Evolutionary conservation across 2,113 vertebrate genomes (phyloP).

Genomic region (Lota lota): DNA sequence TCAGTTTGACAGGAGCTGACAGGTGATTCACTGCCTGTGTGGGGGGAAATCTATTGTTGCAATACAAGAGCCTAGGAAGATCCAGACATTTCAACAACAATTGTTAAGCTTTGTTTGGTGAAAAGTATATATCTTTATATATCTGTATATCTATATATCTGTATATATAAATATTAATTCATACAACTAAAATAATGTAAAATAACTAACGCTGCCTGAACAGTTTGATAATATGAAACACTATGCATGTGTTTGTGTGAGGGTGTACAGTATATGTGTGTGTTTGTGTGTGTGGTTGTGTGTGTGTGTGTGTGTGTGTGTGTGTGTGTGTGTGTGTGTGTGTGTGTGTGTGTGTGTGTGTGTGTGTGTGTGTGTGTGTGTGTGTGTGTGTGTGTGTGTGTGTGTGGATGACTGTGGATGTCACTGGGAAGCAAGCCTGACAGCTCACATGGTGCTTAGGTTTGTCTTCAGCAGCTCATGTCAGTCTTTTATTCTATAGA

Average conservation of each 20-base stretch:
- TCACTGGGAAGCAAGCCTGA: constrained; percentile 48
- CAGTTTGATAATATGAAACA: too few species aligned
- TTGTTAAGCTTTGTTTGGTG: too few species aligned
- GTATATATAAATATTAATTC: neutral
- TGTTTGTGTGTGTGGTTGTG: neutral
- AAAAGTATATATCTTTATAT: too few species aligned
- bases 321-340: constrained; percentile 5
- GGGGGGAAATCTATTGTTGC: too few species aligned
- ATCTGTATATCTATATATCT: neutral
- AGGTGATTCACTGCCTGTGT: too few species aligned
- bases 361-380: constrained; percentile 2
- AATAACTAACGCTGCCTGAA: too few species aligned
- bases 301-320: constrained; percentile 10
- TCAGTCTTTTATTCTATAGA: constrained; percentile 54
- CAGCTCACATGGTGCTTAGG: constrained; percentile 49
- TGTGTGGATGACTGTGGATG: neutral
- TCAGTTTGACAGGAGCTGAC: too few species aligned
- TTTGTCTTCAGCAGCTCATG: constrained; percentile 55
- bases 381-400: constrained; percentile 27
- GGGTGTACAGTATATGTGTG: too few species aligned
- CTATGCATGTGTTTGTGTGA: too few species aligned
- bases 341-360: neutral
- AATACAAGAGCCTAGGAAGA: too few species aligned
- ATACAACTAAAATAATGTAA: too few species aligned
- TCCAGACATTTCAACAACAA: too few species aligned